These are phyloP conservation scores for Camptogramma bilineatum DNA, from an alignment of 2,888 invertebrate genomes.

Conservation along the genomic window DNA sequence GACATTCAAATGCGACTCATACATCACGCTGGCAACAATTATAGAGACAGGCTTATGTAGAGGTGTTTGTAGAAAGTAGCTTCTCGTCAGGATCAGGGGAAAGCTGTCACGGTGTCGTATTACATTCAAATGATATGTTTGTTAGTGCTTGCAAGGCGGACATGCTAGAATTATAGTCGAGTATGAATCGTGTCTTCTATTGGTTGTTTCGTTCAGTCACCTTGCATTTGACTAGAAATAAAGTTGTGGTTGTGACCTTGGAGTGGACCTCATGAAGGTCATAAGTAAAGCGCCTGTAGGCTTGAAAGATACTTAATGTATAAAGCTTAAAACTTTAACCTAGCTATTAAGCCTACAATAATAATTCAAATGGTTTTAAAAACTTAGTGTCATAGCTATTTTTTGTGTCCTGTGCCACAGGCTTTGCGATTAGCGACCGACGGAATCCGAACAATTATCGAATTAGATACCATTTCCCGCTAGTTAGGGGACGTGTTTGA, in stretches of 20 bases:
- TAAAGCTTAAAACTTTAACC: too few relatives aligned
- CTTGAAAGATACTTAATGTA: background rate
- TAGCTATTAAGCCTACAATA: too few relatives aligned
- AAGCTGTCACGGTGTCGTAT: conserved; percentile 7
- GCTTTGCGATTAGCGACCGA: conserved; percentile 52
- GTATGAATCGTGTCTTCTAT: background rate
- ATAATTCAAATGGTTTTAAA: background rate
- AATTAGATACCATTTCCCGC: conserved; percentile 75
- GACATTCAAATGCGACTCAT: conserved; percentile 4
- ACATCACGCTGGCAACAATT: conserved; percentile 6
- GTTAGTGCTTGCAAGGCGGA: background rate
- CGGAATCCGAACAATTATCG: conserved; percentile 75
- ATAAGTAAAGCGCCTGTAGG: too few relatives aligned
- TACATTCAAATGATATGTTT: background rate
- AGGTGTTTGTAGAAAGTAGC: conserved; percentile 12
- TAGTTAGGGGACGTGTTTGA: conserved; percentile 49
- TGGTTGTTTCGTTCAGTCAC: background rate
- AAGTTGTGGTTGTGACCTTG: background rate
- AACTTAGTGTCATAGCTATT: conserved; percentile 3
- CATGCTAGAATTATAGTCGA: background rate
- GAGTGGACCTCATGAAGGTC: too few relatives aligned
- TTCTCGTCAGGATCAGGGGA: background rate
- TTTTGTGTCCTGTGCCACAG: conserved; percentile 21
- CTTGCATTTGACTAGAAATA: background rate
- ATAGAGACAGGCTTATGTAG: background rate